Evolutionary conservation across 37 sponge, comb jelly and placozoan genomes (phyloP).

Genomic region (Mnemiopsis leidyi): DNA sequence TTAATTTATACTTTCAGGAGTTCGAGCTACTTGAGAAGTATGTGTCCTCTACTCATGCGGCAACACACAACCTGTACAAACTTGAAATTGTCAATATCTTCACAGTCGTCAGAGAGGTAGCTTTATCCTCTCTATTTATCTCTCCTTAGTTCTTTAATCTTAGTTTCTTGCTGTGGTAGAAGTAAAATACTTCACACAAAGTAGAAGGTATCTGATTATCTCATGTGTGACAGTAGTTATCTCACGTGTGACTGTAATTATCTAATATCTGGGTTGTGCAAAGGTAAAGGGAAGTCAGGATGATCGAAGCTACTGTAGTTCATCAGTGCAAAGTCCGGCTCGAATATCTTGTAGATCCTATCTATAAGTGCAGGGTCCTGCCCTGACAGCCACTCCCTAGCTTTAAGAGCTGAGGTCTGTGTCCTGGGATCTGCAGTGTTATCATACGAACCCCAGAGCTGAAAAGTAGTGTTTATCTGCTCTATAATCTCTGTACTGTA

Average conservation of each 20-base stretch:
- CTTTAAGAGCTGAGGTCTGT: neutral
- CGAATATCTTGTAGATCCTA: neutral
- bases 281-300: neutral
- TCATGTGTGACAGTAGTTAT: no score
- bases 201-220: no score
- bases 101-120: slow-evolving; percentile 73
- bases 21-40: slow-evolving; percentile 83
- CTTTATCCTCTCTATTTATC: no score
- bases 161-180: no score
- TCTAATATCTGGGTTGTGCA: no score
- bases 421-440: neutral
- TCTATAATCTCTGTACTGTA: neutral
- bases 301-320: neutral
- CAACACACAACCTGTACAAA: slow-evolving; percentile 83
- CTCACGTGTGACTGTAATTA: no score
- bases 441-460: neutral
- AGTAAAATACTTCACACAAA: no score
- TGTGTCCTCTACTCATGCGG: slow-evolving; percentile 86
- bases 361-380: neutral
- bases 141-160: no score
- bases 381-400: neutral
- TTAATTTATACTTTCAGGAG: no score
- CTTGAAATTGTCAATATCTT: slow-evolving; percentile 81
- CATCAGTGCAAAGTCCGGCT: neutral
- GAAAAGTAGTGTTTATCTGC: neutral